Base-by-base conservation (phyloP, 2,888 invertebrate genomes). In the Choreutis nemorana region DNA sequence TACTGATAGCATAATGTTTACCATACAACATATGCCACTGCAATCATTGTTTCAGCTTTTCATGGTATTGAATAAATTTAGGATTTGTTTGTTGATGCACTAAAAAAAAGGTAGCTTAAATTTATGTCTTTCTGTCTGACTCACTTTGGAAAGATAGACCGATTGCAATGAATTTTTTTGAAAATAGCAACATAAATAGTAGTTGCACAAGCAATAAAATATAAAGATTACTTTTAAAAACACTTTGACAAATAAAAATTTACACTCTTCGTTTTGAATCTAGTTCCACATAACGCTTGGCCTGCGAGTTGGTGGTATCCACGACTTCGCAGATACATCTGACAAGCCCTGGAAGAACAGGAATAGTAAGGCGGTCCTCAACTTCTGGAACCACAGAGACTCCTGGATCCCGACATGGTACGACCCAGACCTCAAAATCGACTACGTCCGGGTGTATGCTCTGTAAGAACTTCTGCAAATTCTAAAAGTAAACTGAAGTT, bases 281-380 rank as follows among this genome's bases (percentile, higher is more conserved):
- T 72, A 90, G 86, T 87, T 91, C 79, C 88, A 87, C 57, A 53
- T 94, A 6, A 82, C 86, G 1, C 55, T 94, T 13, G 93, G 92
- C 7, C 78, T 92, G 3, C 87, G 91, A 3, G 89, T 89, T n/a
- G 93, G 90, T 0, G 93, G 93, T 5, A 66, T 84, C 26, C 80
- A 84, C 32, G 86, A 86, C 55, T 92, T 91, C 53, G 77, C 84
- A 1, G 88, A 92, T 45, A 53, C 57, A 32, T 45, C 63, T 0
- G 64, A 66, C 24, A 94, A 93, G 51, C 92, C 92, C 0, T 94
- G 93, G 92, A 67, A 44, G 29, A 91, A 92, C 56, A 57, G 61
- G 3, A 81, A 81, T 31, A 83, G 83, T 2, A 84, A 84, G 48
- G 84, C 85, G 0, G 80, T 83, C 55, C 61, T 82, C 7, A 66